phyloP scores from a whole-genome alignment of 1,140 invertebrate genomes.

The Galendromus occidentalis region DNA sequence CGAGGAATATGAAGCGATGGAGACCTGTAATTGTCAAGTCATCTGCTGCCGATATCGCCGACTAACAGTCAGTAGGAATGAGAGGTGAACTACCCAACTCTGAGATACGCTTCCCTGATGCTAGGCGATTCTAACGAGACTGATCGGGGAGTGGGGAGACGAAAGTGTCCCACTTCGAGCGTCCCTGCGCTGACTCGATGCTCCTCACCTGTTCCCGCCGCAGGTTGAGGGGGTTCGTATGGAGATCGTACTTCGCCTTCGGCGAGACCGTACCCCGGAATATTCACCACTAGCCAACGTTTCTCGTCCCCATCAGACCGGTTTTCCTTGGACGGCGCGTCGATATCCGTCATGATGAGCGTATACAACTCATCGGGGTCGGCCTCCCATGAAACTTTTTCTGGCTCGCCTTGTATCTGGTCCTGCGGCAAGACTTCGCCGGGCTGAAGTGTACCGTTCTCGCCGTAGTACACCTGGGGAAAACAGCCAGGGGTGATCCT shows the following conservation, averaged over 20 bases:
- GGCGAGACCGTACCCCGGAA: constrained; percentile 24
- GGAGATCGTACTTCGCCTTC: constrained; percentile 23
- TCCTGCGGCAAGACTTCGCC: constrained; percentile 14
- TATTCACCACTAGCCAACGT: constrained; percentile 28
- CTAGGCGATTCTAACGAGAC: no score
- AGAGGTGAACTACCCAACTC: background rate
- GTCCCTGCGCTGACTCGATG: no score
- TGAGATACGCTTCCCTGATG: background rate
- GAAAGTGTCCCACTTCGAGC: no score
- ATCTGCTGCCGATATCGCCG: no score
- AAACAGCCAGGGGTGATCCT: background rate
- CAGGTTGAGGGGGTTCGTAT: constrained; percentile 27
- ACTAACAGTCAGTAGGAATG: background rate
- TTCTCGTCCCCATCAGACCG: constrained; percentile 23
- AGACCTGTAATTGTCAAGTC: constrained; percentile 25
- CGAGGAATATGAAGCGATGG: constrained; percentile 31
- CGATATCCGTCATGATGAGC: constrained; percentile 44
- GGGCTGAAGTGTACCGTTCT: constrained; percentile 14
- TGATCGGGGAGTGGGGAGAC: no score
- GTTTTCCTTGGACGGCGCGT: constrained; percentile 24
- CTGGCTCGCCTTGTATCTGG: background rate
- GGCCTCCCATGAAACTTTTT: constrained; percentile 21
- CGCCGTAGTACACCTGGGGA: constrained; percentile 16
- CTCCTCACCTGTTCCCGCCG: constrained; percentile 23
- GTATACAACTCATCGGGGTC: constrained; percentile 37